Base-by-base conservation (phyloP, 2,888 invertebrate species). In the Coelogynopora nodosa region DNA sequence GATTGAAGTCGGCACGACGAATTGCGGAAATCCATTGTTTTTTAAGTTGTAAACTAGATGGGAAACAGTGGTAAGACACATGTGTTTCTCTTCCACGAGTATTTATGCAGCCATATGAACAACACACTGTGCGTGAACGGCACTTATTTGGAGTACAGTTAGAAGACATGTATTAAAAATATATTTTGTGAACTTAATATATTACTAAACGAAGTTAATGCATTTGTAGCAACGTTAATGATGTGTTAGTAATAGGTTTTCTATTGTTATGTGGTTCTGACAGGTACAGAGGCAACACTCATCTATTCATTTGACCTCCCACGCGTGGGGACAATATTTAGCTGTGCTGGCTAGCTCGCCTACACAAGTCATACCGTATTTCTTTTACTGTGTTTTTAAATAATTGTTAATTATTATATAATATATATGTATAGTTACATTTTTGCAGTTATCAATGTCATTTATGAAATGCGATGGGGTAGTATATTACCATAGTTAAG, bases 21-120 rank as follows among this genome's bases (percentile, higher is more conserved):
- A 82, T 10, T 2, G 82, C 82, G n/a, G 82, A 31, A 31, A 82
- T 82, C 82, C 82, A 82, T 82, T 82, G 30, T 31, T 82, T 31
- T 31, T 27, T 29, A 2, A 82, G 30, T 29, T 82, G 28, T 31
- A 82, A 31, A 82, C 28, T 82, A 30, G 30, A 31, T 27, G 82
- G 82, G 23, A 82, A 82, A 30, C 30, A 23, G 82, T 82, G 82
- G 27, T 31, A 82, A 31, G 26, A 26, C 30, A 82, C 82, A 31
- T 31, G 10, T 23, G 30, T 31, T 13, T 82, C 82, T 23, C 31
- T 82, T 31, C 82, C 82, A 31, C 82, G 82, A n/a, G 82, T 31
- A 31, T 82, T 29, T 13, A 29, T 30, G 31, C 82, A 82, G 23
- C 82, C 82, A 82, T 27, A 74, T 26, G 74, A 74, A 74, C 74